Conservation (phyloP, 1,140 invertebrate genomes). For the Orussus abietinus region DNA sequence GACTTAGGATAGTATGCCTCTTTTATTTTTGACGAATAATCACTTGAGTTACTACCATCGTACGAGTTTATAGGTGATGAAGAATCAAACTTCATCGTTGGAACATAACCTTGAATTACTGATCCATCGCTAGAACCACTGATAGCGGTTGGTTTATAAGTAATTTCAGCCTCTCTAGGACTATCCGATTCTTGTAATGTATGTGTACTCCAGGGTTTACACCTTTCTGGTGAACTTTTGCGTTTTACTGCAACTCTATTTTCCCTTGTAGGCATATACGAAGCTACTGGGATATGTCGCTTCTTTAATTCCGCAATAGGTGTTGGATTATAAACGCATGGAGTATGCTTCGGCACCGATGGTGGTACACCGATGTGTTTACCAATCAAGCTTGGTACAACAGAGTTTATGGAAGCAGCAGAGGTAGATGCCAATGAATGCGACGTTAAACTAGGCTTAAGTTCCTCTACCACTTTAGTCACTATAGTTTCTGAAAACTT, state of each 20-base stretch:
- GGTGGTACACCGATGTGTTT: slow-evolving; percentile 23
- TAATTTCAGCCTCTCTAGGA: slow-evolving; percentile 27
- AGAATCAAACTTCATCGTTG: slow-evolving; percentile 35
- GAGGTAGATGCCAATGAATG: slow-evolving; percentile 25
- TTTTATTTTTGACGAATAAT: slow-evolving; percentile 36
- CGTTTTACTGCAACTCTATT: slow-evolving; percentile 46
- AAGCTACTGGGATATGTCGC: slow-evolving; percentile 50
- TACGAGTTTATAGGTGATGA: slow-evolving; percentile 33
- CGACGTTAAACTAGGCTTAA: slow-evolving; percentile 31
- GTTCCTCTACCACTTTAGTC: slow-evolving; percentile 45
- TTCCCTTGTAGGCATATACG: slow-evolving; percentile 44
- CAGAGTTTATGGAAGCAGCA: slow-evolving; percentile 14
- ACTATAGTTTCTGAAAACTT: slow-evolving; percentile 47
- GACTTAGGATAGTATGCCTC: slow-evolving; percentile 40
- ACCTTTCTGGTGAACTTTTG: slow-evolving; percentile 34
- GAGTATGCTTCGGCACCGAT: slow-evolving; percentile 20
- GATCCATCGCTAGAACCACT: slow-evolving; percentile 11
- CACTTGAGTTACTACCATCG: slow-evolving; percentile 33
- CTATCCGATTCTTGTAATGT: slow-evolving; percentile 30
- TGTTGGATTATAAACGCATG: slow-evolving; percentile 59
- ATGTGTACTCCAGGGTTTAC: slow-evolving; percentile 36
- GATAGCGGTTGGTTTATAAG: slow-evolving; percentile 46
- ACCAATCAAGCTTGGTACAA: slow-evolving; percentile 10
- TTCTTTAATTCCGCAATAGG: slow-evolving; percentile 60
- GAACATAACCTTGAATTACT: slow-evolving; percentile 34